phyloP scores from a whole-genome alignment of 2,797 vertebrate species.

The Poecilia picta region DNA sequence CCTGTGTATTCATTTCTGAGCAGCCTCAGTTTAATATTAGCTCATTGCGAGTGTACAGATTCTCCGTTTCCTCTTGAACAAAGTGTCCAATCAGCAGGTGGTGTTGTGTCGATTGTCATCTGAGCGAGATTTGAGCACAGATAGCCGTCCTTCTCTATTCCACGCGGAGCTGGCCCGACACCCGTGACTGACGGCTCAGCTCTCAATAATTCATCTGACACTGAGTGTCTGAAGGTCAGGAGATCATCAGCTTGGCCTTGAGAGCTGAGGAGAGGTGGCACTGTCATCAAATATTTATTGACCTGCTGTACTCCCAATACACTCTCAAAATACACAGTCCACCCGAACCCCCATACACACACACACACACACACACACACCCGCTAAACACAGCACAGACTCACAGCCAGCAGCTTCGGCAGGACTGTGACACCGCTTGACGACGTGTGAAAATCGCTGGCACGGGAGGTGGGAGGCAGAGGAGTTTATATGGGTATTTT shows the following conservation, averaged over 20 bases:
- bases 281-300: slow-evolving; percentile 93
- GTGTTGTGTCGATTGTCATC: slow-evolving; percentile 66
- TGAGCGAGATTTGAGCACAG: slow-evolving; percentile 76
- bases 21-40: slow-evolving; percentile 31
- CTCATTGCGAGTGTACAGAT: slow-evolving; percentile 27
- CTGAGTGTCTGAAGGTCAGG: slow-evolving; percentile 91
- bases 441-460: slow-evolving; percentile 11
- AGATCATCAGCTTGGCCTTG: slow-evolving; percentile 78
- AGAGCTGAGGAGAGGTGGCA: slow-evolving; percentile 80
- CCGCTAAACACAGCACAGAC: slow-evolving; percentile 65
- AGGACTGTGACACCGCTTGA: slow-evolving; percentile 17
- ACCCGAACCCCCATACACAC: not conserved
- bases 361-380: too few relatives aligned
- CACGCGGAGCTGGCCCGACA: slow-evolving; percentile 67
- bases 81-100: slow-evolving; percentile 71
- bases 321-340: slow-evolving; percentile 85
- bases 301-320: slow-evolving; percentile 87
- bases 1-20: not conserved
- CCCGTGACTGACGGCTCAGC: slow-evolving; percentile 83
- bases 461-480: not conserved
- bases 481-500: not conserved
- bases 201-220: slow-evolving; percentile 93
- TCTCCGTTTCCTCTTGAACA: slow-evolving; percentile 6
- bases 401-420: slow-evolving; percentile 50
- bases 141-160: slow-evolving; percentile 72